These are phyloP conservation scores for Tautogolabrus adspersus DNA, from an alignment of 2,113 vertebrate species.

Conservation along the genomic window DNA sequence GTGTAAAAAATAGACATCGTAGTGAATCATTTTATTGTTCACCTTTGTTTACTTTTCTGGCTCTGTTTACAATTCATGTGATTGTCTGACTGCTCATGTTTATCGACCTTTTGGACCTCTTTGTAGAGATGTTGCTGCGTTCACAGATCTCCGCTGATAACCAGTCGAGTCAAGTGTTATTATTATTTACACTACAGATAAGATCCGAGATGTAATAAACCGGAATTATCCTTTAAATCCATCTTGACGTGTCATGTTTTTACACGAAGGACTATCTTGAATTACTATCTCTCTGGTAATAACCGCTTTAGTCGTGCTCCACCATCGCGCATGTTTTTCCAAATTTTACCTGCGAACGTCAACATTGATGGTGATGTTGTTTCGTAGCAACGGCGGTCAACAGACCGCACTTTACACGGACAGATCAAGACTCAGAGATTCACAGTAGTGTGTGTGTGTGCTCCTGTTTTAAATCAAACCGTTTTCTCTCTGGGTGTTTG, in stretches of 20 bases:
- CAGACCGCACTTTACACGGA: not conserved
- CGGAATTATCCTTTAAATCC: not conserved
- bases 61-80: not conserved
- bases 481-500: conserved; percentile 19
- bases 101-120: not conserved
- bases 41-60: not conserved
- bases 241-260: not conserved
- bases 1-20: not conserved
- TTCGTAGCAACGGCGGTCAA: not conserved
- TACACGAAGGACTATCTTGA: not conserved
- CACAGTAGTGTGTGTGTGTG: too few species aligned
- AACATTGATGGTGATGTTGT: not conserved
- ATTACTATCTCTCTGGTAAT: not conserved
- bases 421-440: not conserved
- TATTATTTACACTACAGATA: not conserved
- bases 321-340: not conserved
- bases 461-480: conserved; percentile 26
- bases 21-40: not conserved
- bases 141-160: not conserved
- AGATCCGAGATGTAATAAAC: not conserved
- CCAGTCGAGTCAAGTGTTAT: not conserved
- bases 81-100: not conserved
- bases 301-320: not conserved
- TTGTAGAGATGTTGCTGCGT: not conserved
- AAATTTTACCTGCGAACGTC: not conserved